Evolutionary conservation across 1,140 invertebrate genomes (phyloP).

Genomic region (Pseudomyrmex cubaensis): DNA sequence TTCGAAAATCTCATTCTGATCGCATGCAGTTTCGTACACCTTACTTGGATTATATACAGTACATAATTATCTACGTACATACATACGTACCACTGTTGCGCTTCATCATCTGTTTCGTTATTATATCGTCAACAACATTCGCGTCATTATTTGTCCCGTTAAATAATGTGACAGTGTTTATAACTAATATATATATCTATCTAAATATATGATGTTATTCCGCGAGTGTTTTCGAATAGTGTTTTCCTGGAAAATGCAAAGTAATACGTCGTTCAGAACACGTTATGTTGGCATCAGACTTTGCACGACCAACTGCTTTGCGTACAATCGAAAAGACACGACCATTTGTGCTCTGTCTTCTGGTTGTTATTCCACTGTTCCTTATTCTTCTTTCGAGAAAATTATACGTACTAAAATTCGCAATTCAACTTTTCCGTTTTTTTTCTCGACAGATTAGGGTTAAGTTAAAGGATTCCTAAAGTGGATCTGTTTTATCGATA

Average conservation of each 20-base stretch:
- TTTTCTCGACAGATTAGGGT: background rate
- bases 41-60: no score
- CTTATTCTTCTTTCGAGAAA: background rate
- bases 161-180: no score
- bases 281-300: background rate
- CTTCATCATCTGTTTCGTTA: background rate
- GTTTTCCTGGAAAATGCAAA: background rate
- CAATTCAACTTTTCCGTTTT: no score
- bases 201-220: background rate
- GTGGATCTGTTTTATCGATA: no score
- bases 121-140: background rate
- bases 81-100: background rate
- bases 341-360: conserved; percentile 86
- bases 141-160: background rate
- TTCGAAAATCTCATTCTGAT: no score
- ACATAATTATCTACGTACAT: no score
- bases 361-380: conserved; percentile 75
- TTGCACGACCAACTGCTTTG: background rate
- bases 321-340: conserved; percentile 45
- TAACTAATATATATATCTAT: background rate
- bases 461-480: no score
- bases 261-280: background rate
- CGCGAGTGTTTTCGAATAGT: conserved; percentile 5
- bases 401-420: background rate
- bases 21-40: no score